Conservation (phyloP, 2,888 invertebrate species). For the Nephrocerus scutellatus region DNA sequence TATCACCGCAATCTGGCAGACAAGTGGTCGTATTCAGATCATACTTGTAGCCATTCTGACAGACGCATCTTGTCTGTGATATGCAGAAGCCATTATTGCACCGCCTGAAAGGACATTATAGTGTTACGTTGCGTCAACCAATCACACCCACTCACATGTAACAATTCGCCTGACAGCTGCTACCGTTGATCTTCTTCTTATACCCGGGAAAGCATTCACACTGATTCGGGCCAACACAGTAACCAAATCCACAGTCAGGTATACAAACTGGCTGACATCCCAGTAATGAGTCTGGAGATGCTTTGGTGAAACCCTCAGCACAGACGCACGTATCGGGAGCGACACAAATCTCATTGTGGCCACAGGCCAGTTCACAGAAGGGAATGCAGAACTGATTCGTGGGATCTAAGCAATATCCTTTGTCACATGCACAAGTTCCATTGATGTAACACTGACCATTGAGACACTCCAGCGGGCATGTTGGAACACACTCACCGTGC, state of each 20-base stretch:
- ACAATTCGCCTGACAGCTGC: slow-evolving; percentile 35
- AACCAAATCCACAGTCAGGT: slow-evolving; percentile 44
- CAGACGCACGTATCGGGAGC: slow-evolving; percentile 53
- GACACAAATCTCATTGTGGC: slow-evolving; percentile 54
- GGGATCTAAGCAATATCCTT: slow-evolving; percentile 43
- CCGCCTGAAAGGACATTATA: slow-evolving; percentile 26
- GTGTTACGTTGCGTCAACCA: slow-evolving; percentile 54
- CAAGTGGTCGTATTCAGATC: slow-evolving; percentile 36
- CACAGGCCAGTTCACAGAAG: slow-evolving; percentile 57
- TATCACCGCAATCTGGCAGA: slow-evolving; percentile 35
- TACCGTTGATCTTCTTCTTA: slow-evolving; percentile 31
- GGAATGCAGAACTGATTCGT: slow-evolving; percentile 48
- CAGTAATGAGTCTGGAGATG: slow-evolving; percentile 24
- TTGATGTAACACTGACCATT: slow-evolving; percentile 45
- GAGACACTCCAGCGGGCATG: slow-evolving; percentile 37
- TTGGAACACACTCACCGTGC: slow-evolving; percentile 35
- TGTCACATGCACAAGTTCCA: slow-evolving; percentile 38
- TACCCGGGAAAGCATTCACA: slow-evolving; percentile 50
- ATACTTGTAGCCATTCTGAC: slow-evolving; percentile 45
- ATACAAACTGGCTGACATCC: slow-evolving; percentile 40
- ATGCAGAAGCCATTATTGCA: slow-evolving; percentile 48
- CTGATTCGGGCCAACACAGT: slow-evolving; percentile 48
- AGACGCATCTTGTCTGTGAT: slow-evolving; percentile 48
- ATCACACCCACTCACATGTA: slow-evolving; percentile 32
- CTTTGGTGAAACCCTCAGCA: slow-evolving; percentile 32